phyloP scores from a whole-genome alignment of 2,113 vertebrate species.

The Mohoua ochrocephala region DNA sequence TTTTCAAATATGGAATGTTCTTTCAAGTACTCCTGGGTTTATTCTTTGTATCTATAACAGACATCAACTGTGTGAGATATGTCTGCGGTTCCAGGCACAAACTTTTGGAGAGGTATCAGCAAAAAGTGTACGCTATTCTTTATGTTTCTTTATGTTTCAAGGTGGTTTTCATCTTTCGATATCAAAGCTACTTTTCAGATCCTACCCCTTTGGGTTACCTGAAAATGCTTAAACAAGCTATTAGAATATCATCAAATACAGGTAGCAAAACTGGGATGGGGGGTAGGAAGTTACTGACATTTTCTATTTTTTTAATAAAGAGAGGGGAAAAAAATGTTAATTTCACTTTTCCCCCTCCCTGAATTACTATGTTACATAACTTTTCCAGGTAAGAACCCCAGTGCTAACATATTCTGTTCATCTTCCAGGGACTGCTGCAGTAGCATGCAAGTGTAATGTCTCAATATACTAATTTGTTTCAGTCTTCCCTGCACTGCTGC shows the following conservation, averaged over 20 bases:
- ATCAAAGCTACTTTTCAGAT: neutral
- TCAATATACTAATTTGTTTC: neutral
- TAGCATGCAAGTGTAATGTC: neutral
- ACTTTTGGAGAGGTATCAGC: neutral
- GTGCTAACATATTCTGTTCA: neutral
- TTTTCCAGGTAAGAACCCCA: neutral
- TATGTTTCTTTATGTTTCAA: neutral
- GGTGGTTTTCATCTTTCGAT: neutral
- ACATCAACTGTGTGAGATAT: neutral
- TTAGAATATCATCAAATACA: neutral
- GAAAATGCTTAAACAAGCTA: neutral
- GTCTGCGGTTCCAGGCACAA: neutral
- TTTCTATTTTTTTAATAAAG: neutral
- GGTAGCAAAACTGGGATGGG: neutral
- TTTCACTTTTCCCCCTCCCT: accelerated
- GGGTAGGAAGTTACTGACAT: too few relatives aligned
- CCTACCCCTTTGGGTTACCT: neutral
- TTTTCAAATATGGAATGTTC: neutral
- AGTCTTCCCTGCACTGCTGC: neutral
- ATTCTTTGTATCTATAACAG: neutral
- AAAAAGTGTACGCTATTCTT: neutral
- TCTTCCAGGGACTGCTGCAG: neutral
- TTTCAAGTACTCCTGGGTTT: neutral
- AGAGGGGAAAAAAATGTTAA: accelerated
- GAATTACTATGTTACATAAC: neutral